Evolutionary conservation across 1,140 invertebrate genomes (phyloP).

Genomic region (Marisa cornuarietis): DNA sequence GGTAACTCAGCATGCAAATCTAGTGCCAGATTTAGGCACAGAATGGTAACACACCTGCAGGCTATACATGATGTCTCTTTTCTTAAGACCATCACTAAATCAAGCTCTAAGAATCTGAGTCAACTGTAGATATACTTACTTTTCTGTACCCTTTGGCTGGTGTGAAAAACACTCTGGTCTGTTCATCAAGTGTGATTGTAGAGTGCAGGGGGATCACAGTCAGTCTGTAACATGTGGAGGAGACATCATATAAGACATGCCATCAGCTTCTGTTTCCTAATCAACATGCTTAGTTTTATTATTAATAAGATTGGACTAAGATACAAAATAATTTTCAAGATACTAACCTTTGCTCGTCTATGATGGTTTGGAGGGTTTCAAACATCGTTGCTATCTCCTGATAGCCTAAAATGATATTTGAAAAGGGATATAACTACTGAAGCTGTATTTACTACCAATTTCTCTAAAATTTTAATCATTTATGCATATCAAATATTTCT

Average conservation of each 20-base stretch:
- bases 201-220: conserved; percentile 61
- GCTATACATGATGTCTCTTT: too few relatives aligned
- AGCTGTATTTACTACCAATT: background rate
- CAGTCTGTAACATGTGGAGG: conserved; percentile 41
- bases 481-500: too few relatives aligned
- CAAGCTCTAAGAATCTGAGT: too few relatives aligned
- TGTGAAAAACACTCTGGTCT: conserved; percentile 55
- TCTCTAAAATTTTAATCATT: too few relatives aligned
- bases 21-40: too few relatives aligned
- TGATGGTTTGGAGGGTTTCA: conserved; percentile 28
- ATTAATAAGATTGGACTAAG: too few relatives aligned
- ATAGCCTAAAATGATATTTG: conserved; percentile 58
- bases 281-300: too few relatives aligned
- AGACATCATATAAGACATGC: background rate
- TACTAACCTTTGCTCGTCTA: conserved; percentile 32
- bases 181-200: conserved; percentile 61
- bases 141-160: conserved; percentile 54
- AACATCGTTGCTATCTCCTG: conserved; percentile 64
- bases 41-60: too few relatives aligned
- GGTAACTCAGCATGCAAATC: too few relatives aligned
- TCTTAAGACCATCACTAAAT: too few relatives aligned
- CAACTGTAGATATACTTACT: conserved; percentile 35
- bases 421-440: background rate
- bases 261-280: background rate
- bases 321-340: background rate